Percentiles rank a stretch among this genome's conserved stretches.
phyloP scores from a whole-genome alignment of 2,797 vertebrate genomes.

The Chloroceryle inda region DNA sequence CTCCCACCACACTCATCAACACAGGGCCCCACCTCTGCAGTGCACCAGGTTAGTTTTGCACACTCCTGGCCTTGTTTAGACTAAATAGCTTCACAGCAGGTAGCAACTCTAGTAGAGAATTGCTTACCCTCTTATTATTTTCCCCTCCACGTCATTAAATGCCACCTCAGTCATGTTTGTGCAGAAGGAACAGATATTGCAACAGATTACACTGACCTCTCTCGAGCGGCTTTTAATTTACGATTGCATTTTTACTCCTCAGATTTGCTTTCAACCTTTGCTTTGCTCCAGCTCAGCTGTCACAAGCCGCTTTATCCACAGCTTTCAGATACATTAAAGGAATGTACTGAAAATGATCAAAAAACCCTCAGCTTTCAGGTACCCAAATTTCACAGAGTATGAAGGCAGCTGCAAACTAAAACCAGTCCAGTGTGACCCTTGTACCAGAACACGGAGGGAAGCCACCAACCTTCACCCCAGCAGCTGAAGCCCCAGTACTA shows the following conservation, averaged over 20 bases:
- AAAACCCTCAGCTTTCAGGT: not conserved
- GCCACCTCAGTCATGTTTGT: not conserved
- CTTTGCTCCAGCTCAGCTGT: not conserved
- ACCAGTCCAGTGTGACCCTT: not conserved
- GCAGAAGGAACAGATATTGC: not conserved
- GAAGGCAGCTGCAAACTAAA: not conserved
- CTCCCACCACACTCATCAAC: fast-evolving
- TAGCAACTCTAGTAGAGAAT: not conserved
- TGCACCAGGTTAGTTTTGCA: not conserved
- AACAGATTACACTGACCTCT: not conserved
- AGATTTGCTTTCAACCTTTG: not conserved
- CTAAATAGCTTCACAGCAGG: not conserved
- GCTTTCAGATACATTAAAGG: not conserved
- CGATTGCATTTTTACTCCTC: not conserved
- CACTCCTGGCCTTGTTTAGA: not conserved
- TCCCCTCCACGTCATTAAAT: not conserved
- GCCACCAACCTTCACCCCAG: not conserved
- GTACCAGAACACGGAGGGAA: not conserved
- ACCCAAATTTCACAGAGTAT: not conserved
- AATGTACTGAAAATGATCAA: not conserved
- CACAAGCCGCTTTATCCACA: fast-evolving
- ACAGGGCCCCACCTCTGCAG: not conserved
- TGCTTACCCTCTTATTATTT: not conserved
- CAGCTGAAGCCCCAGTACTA: not conserved
- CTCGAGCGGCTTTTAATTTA: not conserved